A percentile compares a stretch with the other conserved stretches of the same genome.
Evolutionary conservation across 2,113 vertebrate genomes (phyloP).

Genomic region (Xiphias gladius): DNA sequence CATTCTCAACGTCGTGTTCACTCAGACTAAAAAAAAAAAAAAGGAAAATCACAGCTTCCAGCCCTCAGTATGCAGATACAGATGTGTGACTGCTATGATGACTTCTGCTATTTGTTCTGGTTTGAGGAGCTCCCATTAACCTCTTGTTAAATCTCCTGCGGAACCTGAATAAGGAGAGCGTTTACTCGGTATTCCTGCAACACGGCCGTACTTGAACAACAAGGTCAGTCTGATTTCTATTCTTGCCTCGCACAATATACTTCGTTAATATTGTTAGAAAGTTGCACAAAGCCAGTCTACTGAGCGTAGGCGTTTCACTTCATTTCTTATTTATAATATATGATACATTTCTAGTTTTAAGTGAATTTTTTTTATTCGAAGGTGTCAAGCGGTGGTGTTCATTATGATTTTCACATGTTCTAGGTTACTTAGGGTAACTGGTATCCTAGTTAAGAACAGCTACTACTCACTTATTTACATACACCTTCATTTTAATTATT

Average conservation of each 20-base stretch:
- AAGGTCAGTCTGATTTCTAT: slow-evolving; percentile 52
- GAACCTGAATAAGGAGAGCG: neutral
- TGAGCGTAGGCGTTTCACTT: neutral
- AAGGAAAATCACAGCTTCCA: neutral
- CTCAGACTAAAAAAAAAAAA: slow-evolving; percentile 1
- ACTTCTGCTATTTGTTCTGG: slow-evolving; percentile 10
- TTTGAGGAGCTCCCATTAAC: neutral
- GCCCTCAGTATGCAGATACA: slow-evolving; percentile 29
- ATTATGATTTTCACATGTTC: neutral
- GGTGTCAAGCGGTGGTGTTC: neutral
- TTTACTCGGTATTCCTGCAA: slow-evolving; percentile 36
- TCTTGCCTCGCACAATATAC: slow-evolving; percentile 11
- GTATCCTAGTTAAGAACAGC: neutral
- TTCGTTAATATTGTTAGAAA: slow-evolving; percentile 46
- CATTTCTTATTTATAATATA: slow-evolving; percentile 8
- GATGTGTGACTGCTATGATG: slow-evolving; percentile 7
- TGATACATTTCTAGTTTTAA: slow-evolving; percentile 7
- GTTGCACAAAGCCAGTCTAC: neutral
- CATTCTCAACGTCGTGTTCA: slow-evolving; percentile 10
- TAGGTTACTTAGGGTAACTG: neutral
- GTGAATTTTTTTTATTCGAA: neutral
- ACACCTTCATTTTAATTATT: slow-evolving; percentile 35
- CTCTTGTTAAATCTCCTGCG: slow-evolving; percentile 11
- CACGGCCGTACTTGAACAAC: slow-evolving; percentile 24
- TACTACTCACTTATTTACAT: slow-evolving; percentile 12